Percentiles rank a stretch among this genome's conserved stretches.
Conservation (phyloP, 2,888 invertebrate genomes). For the Boloria selene region DNA sequence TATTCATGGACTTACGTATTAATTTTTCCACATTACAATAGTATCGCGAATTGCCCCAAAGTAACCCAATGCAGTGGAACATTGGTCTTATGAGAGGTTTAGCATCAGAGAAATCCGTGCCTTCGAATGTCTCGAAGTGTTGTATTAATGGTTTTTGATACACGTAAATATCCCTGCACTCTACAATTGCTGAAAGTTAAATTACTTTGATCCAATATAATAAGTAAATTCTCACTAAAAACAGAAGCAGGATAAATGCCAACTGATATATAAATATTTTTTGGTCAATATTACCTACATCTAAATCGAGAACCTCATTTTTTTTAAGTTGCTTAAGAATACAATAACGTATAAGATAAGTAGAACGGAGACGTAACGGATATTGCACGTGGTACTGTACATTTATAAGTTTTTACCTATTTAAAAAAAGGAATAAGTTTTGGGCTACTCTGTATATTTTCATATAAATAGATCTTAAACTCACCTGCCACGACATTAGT, state of each 20-base stretch:
- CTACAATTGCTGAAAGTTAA: slow-evolving; percentile 86
- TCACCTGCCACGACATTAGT: slow-evolving; percentile 89
- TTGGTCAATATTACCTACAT: too few relatives aligned
- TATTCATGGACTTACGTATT: slow-evolving; percentile 61
- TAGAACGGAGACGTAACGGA: too few relatives aligned
- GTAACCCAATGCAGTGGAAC: slow-evolving; percentile 89
- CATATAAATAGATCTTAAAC: slow-evolving; percentile 28
- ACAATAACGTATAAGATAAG: too few relatives aligned
- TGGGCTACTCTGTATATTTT: background rate
- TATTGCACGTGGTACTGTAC: too few relatives aligned
- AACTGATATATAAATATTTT: too few relatives aligned
- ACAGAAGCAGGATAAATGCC: too few relatives aligned
- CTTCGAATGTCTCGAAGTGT: slow-evolving; percentile 88
- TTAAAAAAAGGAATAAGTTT: too few relatives aligned
- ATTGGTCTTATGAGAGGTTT: slow-evolving; percentile 84
- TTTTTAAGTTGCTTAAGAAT: too few relatives aligned
- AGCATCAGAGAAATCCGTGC: slow-evolving; percentile 85
- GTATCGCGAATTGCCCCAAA: slow-evolving; percentile 93
- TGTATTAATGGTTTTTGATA: slow-evolving; percentile 88
- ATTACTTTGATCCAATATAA: too few relatives aligned
- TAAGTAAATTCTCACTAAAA: too few relatives aligned
- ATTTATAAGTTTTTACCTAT: too few relatives aligned
- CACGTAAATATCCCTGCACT: slow-evolving; percentile 91
- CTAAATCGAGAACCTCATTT: too few relatives aligned
- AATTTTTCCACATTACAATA: slow-evolving; percentile 84